phyloP scores from a whole-genome alignment of 2,797 vertebrate species.

The Takifugu rubripes region DNA sequence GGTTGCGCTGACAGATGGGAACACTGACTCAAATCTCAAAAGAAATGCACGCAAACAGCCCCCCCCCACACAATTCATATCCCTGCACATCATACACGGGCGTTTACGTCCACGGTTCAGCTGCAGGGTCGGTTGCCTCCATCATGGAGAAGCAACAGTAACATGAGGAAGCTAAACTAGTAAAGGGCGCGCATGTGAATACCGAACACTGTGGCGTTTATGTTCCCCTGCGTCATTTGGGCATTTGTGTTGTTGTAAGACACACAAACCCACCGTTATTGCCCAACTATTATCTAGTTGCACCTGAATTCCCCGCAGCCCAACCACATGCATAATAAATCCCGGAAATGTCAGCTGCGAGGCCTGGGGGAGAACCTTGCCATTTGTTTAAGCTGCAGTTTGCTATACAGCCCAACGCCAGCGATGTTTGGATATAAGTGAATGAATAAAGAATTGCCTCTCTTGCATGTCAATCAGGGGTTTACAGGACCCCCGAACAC shows the following conservation, averaged over 20 bases:
- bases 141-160: constrained; percentile 8
- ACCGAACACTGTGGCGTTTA: constrained; percentile 42
- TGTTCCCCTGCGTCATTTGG: constrained; percentile 51
- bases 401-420: constrained; percentile 59
- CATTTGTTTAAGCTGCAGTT: constrained; percentile 75
- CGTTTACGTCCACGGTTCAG: neutral
- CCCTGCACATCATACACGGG: neutral
- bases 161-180: constrained; percentile 49
- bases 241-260: constrained; percentile 66
- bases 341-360: constrained; percentile 67
- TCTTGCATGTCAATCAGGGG: constrained; percentile 66
- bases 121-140: neutral
- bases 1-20: constrained; percentile 61
- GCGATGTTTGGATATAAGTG: constrained; percentile 75
- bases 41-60: neutral
- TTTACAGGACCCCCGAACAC: constrained; percentile 54
- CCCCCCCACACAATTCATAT: constrained; percentile 4
- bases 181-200: constrained; percentile 47
- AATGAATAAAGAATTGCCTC: constrained; percentile 65
- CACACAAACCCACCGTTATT: constrained; percentile 62
- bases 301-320: constrained; percentile 72
- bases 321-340: constrained; percentile 74
- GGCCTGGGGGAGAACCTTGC: constrained; percentile 67
- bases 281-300: constrained; percentile 66
- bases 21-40: constrained; percentile 39